Percentiles rank a stretch among this genome's conserved stretches.
phyloP scores from a whole-genome alignment of 1,140 invertebrate species.

The Orchestia grillus region DNA sequence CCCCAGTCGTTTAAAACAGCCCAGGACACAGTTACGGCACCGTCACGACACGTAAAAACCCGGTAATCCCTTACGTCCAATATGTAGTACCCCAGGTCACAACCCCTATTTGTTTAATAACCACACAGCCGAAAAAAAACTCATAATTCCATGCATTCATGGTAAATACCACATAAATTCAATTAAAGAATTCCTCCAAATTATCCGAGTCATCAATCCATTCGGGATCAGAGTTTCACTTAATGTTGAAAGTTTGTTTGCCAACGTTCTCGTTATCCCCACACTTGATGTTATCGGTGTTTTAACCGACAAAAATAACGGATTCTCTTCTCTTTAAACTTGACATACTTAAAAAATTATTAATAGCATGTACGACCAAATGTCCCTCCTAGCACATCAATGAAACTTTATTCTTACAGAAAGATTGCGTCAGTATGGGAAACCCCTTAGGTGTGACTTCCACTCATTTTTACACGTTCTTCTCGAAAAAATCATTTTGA shows the following conservation, averaged over 20 bases:
- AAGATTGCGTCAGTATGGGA: neutral
- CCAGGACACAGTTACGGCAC: too few species aligned
- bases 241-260: neutral
- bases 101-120: neutral
- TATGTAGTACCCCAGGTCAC: neutral
- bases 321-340: neutral
- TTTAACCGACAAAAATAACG: neutral
- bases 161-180: neutral
- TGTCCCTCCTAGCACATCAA: neutral
- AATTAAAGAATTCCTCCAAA: neutral
- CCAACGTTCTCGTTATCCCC: neutral
- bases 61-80: neutral
- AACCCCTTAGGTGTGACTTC: too few species aligned
- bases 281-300: neutral
- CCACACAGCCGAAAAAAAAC: neutral
- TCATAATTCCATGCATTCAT: neutral
- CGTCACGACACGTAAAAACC: neutral
- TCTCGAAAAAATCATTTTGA: neutral
- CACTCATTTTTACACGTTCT: neutral
- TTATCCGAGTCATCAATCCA: neutral
- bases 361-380: neutral
- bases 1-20: too few species aligned
- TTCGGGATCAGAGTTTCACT: neutral
- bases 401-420: neutral
- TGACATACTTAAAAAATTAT: neutral